Base-by-base conservation (phyloP, 2,797 vertebrate genomes). In the Gymnothorax reevesii region DNA sequence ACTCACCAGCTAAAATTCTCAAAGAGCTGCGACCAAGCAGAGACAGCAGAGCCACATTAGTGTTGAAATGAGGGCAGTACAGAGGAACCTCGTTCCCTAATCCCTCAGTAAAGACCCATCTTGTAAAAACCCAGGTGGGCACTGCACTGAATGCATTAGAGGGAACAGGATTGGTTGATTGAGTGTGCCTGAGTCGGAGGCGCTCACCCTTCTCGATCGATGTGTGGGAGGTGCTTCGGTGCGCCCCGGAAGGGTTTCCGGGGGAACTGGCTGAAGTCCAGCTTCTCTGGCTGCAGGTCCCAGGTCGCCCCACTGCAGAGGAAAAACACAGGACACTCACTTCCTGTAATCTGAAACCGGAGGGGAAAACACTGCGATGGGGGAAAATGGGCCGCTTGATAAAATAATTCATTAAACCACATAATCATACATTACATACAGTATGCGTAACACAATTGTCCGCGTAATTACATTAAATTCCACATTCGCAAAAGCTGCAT, bases 201-300 rank as follows among this genome's bases (percentile, higher is more conserved):
- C 1, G 87, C 95, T 96, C 94, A 99, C 98, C 98, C 98, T 94
- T 99, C 98, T 89, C 97, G 94, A 95, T 98, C 97, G 71, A 99
- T 98, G 92, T 98, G 98, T 5, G 97, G 97, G 91, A 98, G 93
- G 88, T 97, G 97, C 94, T 98, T 99, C 87, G 97, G 96, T 25
- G 94, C 93, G 89, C 97, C 97, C 79, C 96, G 91, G 9, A 94
- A 91, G 79, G 97, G 93, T 92, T 98, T 98, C 89, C 96, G 95
- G 92, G 97, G 98, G 90, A 99, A 98, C 87, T 98, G 98, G 42
- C 96, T 97, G 92, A 99, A 98, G 93, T 99, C 97, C 92, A 99
- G 94, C 94, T 99, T 99, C 93, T 99, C 98, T 3, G 98, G 98
- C 92, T 99, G 98, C 89, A 99, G 95, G 87, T 99, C 98, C 98